Evolutionary conservation across 2,888 invertebrate species (phyloP).

Genomic region (Ormyrus labotus): DNA sequence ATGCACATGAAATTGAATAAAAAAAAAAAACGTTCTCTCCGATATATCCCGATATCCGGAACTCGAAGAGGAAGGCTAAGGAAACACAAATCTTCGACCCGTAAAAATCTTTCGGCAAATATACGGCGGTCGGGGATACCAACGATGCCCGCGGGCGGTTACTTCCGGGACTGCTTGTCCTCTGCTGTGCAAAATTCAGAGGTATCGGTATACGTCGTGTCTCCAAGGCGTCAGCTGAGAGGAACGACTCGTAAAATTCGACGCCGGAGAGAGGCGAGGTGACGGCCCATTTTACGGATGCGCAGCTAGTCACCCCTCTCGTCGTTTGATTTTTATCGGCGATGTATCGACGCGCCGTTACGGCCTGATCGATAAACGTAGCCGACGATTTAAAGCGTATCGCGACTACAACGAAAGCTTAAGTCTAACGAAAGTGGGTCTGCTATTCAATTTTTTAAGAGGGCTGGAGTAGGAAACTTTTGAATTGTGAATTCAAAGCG

Average conservation of each 20-base stretch:
- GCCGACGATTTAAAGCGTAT: too few species aligned
- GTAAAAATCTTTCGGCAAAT: slow-evolving; percentile 19
- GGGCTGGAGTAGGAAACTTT: background rate
- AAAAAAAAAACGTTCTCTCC: too few species aligned
- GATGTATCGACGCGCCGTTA: background rate
- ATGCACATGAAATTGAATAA: too few species aligned
- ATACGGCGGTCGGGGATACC: background rate
- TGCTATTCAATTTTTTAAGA: slow-evolving; percentile 12
- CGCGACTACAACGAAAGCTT: background rate
- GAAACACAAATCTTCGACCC: background rate
- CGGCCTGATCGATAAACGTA: too few species aligned
- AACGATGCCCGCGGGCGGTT: slow-evolving; percentile 7
- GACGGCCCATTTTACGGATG: slow-evolving; percentile 1
- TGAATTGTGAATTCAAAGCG: background rate
- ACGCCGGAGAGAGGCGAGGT: background rate
- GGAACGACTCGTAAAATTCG: slow-evolving; percentile 35
- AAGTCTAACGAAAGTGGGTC: background rate
- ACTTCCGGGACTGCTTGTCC: background rate
- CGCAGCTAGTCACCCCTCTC: background rate
- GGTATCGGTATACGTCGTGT: background rate
- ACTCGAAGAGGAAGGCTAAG: too few species aligned
- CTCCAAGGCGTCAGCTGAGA: slow-evolving; percentile 10
- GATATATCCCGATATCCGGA: too few species aligned
- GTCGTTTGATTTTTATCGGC: slow-evolving; percentile 27
- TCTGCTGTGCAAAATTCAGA: slow-evolving; percentile 11